Percentiles rank a stretch among this genome's conserved stretches.
Conservation (phyloP, 2,888 invertebrate genomes). For the Tridacna gigas region DNA sequence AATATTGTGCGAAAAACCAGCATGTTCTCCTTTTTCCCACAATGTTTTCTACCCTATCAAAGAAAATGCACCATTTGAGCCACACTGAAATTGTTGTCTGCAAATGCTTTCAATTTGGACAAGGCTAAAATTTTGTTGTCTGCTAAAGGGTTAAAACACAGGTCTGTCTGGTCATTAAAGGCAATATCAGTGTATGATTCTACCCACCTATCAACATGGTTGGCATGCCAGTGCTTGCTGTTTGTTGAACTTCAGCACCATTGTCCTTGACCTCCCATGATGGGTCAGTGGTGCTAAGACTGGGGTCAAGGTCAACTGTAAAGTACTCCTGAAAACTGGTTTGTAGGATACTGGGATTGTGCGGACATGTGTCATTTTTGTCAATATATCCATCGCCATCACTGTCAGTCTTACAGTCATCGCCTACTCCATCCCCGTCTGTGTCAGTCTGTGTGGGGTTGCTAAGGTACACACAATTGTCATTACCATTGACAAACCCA, state of each 20-base stretch:
- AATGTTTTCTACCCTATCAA: too few species aligned
- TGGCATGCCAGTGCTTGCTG: constrained; percentile 70
- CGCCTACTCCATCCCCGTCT: constrained; percentile 92
- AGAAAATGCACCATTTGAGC: too few species aligned
- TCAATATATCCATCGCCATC: constrained; percentile 93
- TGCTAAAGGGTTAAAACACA: background rate
- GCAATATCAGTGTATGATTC: background rate
- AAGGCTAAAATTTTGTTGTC: too few species aligned
- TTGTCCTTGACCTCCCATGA: constrained; percentile 67
- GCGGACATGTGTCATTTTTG: constrained; percentile 94
- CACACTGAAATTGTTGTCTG: too few species aligned
- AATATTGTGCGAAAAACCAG: too few species aligned
- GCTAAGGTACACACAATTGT: constrained; percentile 91
- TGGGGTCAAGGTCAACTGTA: constrained; percentile 69
- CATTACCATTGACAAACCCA: constrained; percentile 89
- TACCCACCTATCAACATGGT: constrained; percentile 74
- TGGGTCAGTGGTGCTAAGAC: constrained; percentile 46
- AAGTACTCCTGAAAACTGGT: constrained; percentile 65
- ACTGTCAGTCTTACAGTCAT: constrained; percentile 92
- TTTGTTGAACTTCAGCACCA: constrained; percentile 73
- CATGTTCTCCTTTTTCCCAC: too few species aligned
- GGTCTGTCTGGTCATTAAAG: background rate
- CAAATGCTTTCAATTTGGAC: too few species aligned
- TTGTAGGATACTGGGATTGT: constrained; percentile 66
- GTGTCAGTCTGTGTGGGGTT: constrained; percentile 91